Conservation (phyloP, 2,113 vertebrate species). For the Phaethon lepturus region DNA sequence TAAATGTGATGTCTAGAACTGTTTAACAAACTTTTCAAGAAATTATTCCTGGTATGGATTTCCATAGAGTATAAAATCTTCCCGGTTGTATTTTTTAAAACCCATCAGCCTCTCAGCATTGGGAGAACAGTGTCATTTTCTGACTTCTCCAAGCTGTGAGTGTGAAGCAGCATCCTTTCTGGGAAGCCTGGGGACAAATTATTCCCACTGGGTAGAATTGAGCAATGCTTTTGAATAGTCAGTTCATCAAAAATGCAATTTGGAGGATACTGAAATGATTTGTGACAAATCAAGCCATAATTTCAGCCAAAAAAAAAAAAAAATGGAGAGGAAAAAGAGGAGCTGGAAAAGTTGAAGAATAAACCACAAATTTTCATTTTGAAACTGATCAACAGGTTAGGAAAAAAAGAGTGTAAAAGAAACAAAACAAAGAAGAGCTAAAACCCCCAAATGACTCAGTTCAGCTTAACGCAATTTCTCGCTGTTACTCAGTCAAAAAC, state of each 20-base stretch:
- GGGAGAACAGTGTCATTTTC: background rate
- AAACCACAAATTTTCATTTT: background rate
- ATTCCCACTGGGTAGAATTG: constrained; percentile 27
- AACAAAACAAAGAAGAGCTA: background rate
- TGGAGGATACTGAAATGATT: background rate
- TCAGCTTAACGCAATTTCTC: background rate
- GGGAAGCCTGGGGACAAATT: background rate
- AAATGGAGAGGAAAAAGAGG: background rate
- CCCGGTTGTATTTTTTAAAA: background rate
- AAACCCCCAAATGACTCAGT: background rate
- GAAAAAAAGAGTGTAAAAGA: background rate
- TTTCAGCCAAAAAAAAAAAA: background rate
- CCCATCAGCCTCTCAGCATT: background rate
- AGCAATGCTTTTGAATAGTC: constrained; percentile 36
- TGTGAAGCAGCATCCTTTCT: background rate
- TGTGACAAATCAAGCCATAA: background rate
- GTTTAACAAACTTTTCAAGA: background rate
- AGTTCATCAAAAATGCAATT: constrained; percentile 19
- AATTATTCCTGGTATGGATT: background rate
- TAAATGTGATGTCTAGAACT: background rate
- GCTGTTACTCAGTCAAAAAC: background rate
- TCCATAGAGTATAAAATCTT: background rate
- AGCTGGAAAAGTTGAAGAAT: background rate
- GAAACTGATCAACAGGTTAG: background rate
- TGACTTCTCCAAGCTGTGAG: background rate